phyloP scores from a whole-genome alignment of 2,888 invertebrate genomes.

The Eristalis pertinax region DNA sequence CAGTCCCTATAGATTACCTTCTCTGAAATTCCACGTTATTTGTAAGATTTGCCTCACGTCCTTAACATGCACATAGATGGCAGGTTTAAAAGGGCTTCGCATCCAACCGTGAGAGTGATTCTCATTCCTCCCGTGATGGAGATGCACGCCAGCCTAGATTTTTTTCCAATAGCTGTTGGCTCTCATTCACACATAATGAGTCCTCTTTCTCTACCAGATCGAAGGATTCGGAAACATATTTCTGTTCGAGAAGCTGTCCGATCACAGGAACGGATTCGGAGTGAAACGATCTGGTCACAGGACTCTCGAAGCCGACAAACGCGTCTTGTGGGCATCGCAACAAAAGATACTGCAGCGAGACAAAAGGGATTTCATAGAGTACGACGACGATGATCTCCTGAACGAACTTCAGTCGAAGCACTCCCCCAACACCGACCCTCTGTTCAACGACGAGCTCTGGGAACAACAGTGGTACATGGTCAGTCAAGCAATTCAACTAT shows the following conservation, averaged over 20 bases:
- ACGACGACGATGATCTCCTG: slow-evolving; percentile 29
- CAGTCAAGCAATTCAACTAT: not conserved
- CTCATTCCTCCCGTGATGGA: too few species aligned
- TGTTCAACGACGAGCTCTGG: slow-evolving; percentile 94
- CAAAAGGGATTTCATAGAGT: slow-evolving; percentile 69
- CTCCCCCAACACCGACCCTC: slow-evolving; percentile 77
- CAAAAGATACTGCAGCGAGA: slow-evolving; percentile 71
- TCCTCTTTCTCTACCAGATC: slow-evolving; percentile 48
- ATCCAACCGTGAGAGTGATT: too few species aligned
- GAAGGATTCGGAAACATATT: slow-evolving; percentile 71
- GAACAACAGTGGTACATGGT: slow-evolving; percentile 90
- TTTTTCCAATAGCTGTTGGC: too few species aligned
- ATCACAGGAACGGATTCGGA: slow-evolving; percentile 28
- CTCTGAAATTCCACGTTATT: too few species aligned
- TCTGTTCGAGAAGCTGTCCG: slow-evolving; percentile 60
- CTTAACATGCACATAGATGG: too few species aligned
- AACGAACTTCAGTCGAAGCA: slow-evolving; percentile 22
- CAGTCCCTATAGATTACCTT: too few species aligned
- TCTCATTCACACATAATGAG: too few species aligned
- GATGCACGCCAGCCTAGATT: too few species aligned
- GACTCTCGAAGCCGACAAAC: slow-evolving; percentile 55
- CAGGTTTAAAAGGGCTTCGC: too few species aligned
- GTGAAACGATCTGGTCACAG: slow-evolving; percentile 43
- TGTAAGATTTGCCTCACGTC: too few species aligned
- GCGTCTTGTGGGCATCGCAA: slow-evolving; percentile 73